Conservation (phyloP, 2,113 vertebrate species). For the Cyanocitta stelleri region DNA sequence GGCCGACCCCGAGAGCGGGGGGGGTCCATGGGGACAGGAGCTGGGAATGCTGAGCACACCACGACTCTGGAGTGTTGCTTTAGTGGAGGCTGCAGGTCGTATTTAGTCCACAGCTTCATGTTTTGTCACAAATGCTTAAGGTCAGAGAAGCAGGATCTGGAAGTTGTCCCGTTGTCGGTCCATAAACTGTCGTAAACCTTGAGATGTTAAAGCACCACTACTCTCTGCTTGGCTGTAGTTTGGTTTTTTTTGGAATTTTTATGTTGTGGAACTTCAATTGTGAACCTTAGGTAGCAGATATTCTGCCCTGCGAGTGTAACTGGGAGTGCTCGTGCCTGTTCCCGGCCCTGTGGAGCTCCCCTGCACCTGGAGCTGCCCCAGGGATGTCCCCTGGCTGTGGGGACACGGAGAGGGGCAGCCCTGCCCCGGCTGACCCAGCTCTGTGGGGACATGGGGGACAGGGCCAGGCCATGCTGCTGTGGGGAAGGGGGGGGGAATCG, state of each 20-base stretch:
- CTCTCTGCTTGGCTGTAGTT: not conserved
- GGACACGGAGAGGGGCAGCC: fast-evolving
- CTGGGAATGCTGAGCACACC: not conserved
- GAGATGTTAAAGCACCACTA: not conserved
- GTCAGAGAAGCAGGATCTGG: not conserved
- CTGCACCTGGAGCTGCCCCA: not conserved
- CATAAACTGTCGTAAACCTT: not conserved
- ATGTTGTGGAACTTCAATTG: not conserved
- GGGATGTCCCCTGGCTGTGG: not conserved
- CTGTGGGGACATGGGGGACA: not conserved
- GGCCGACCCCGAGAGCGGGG: fast-evolving
- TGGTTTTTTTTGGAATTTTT: not conserved
- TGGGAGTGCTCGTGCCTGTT: not conserved
- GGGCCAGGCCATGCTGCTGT: not conserved
- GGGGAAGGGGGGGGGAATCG: not conserved
- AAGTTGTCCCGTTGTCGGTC: not conserved
- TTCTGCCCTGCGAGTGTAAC: not conserved
- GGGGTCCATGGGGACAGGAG: fast-evolving
- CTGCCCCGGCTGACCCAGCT: not conserved
- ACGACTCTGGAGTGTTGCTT: fast-evolving
- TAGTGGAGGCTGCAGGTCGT: not conserved
- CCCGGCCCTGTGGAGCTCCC: not conserved
- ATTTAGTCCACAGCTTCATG: fast-evolving
- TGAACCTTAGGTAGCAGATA: conserved; percentile 1
- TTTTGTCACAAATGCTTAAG: not conserved